A percentile compares a stretch with the other conserved stretches of the same genome.
phyloP scores from a whole-genome alignment of 2,888 invertebrate genomes.

The Thumatha senex region DNA sequence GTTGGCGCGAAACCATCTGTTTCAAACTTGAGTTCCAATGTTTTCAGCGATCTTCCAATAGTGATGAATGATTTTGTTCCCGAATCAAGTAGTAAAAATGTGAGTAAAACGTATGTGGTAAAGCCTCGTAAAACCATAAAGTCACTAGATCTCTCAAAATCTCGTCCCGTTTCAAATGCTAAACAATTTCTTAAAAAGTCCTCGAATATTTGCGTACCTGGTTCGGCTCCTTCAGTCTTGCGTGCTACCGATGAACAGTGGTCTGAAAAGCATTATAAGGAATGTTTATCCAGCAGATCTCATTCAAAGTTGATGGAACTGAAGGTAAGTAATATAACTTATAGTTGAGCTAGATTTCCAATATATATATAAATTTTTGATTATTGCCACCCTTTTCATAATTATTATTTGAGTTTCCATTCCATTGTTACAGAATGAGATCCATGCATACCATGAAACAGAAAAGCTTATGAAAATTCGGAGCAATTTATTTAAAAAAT shows the following conservation, averaged over 20 bases:
- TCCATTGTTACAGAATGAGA: conserved; percentile 66
- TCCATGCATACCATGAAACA: conserved; percentile 60
- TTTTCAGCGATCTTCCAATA: conserved; percentile 64
- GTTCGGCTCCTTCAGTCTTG: conserved; percentile 56
- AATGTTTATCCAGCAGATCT: conserved; percentile 63
- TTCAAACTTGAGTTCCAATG: conserved; percentile 56
- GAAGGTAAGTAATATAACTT: conserved; percentile 50
- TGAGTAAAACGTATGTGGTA: conserved; percentile 47
- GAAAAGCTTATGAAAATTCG: conserved; percentile 59
- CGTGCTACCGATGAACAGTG: conserved; percentile 43
- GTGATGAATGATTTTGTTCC: conserved; percentile 64
- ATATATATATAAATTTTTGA: too few relatives aligned
- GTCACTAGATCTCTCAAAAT: conserved; percentile 59
- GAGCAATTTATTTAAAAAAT: conserved; percentile 60
- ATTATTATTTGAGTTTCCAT: not conserved
- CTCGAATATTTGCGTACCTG: conserved; percentile 35
- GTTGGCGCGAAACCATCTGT: conserved; percentile 68
- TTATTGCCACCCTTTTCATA: not conserved
- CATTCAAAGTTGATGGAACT: conserved; percentile 64
- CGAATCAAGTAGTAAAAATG: conserved; percentile 40
- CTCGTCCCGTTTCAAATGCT: conserved; percentile 35
- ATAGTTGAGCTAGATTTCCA: not conserved
- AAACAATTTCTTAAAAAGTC: conserved; percentile 30
- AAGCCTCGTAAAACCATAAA: conserved; percentile 68
- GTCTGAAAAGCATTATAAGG: conserved; percentile 52